Evolutionary conservation across 2,797 vertebrate genomes (phyloP), one percentile per base, ranked within the genome.

Genomic region (Centropyge bicolor): DNA sequence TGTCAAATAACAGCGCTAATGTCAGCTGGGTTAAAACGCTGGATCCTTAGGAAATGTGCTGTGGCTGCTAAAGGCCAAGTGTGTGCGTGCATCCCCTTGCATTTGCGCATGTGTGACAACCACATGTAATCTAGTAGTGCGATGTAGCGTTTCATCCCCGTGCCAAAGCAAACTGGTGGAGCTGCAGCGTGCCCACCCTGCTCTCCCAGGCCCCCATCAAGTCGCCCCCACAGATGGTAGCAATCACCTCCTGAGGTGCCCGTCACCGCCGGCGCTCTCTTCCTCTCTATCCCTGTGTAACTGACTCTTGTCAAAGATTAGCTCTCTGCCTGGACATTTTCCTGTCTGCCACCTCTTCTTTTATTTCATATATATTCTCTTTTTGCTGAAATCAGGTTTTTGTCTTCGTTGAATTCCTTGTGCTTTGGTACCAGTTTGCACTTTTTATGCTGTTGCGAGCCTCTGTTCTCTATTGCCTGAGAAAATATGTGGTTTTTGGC

Each of bases 191-290:
- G 89, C 90, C 90, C 82, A 84, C 88, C 79, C 87, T 74, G 82
- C 83, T 86, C 81, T 84, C 87, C 76, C 78, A 78, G 80, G 70
- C 84, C 83, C 68, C 76, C 75, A 57, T 80, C 64, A 19, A 68
- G 86, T 86, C 87, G 68, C 62, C 62, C 79, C 64, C 88, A 89
- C 94, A 95, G 85, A 92, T 95, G 94, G 91, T 92, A 92, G 88
- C 90, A 94, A 94, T 94, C 91, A 93, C 82, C 84, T 91, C 87
- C 91, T 10, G 84, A 91, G 85, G 89, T 91, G 89, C 88, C 83
- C 78, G 45, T 91, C 90, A 81, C 86, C 73, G 69, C 80, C 80
- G 48, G 79, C 62, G 1, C 68, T 71, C 77, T 88, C 86, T 83
- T 81, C 70, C 81, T 76, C 72, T 77, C 81, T 74, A 45, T 80